These are phyloP conservation scores for Ceratoteleas bidentatus DNA, from an alignment of 1,140 invertebrate species.

Conservation along the genomic window DNA sequence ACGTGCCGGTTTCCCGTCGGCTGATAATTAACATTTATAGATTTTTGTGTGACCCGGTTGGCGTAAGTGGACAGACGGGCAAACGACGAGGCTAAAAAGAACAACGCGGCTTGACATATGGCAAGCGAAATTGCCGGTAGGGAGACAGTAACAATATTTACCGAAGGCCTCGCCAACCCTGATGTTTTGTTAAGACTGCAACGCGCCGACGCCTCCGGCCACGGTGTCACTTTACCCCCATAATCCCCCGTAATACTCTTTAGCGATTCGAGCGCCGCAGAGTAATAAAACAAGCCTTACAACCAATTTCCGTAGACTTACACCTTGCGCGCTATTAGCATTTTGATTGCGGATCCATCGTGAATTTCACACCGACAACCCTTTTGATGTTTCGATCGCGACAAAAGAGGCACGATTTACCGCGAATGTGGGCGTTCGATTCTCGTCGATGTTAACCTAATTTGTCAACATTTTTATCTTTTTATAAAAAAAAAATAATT, in stretches of 20 bases:
- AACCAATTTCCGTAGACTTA: constrained; percentile 79
- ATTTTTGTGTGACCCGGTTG: constrained; percentile 52
- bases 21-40: constrained; percentile 55
- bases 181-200: constrained; percentile 81
- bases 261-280: constrained; percentile 71
- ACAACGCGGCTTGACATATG: constrained; percentile 79
- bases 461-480: no score
- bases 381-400: constrained; percentile 26
- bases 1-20: neutral
- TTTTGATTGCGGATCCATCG: constrained; percentile 75
- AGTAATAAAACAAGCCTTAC: constrained; percentile 77
- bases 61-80: constrained; percentile 54
- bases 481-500: no score
- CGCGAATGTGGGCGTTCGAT: no score
- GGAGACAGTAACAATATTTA: constrained; percentile 81
- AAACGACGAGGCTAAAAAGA: constrained; percentile 74
- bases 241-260: constrained; percentile 77
- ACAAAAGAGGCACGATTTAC: constrained; percentile 27
- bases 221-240: constrained; percentile 77
- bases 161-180: constrained; percentile 74
- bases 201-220: constrained; percentile 69
- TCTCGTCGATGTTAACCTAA: no score
- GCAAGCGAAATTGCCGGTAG: constrained; percentile 77
- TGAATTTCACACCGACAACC: constrained; percentile 34
- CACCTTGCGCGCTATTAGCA: constrained; percentile 78